Percentiles rank a stretch among this genome's conserved stretches.
Conservation (phyloP, 2,888 invertebrate genomes). For the Eupeodes latifasciatus region DNA sequence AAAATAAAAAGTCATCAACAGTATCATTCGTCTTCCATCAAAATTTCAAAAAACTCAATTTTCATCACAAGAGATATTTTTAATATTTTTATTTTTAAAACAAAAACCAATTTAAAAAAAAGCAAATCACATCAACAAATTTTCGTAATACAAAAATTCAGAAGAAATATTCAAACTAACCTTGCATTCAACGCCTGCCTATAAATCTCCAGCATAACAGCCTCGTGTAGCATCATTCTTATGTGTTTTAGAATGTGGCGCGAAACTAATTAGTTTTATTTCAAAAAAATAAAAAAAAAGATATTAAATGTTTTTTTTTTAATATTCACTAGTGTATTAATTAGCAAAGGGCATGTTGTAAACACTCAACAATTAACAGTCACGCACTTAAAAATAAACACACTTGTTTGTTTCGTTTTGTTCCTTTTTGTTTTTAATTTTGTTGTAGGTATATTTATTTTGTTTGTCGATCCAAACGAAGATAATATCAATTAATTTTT, state of each 20-base stretch:
- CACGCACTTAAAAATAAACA: slow-evolving; percentile 46
- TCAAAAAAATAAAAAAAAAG: background rate
- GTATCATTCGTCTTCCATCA: slow-evolving; percentile 23
- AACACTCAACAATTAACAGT: slow-evolving; percentile 36
- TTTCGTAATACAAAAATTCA: background rate
- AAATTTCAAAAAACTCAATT: slow-evolving; percentile 9
- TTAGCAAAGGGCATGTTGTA: slow-evolving; percentile 27
- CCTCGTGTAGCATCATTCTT: slow-evolving; percentile 85
- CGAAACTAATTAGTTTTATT: slow-evolving; percentile 58
- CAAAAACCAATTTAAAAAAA: slow-evolving; percentile 3
- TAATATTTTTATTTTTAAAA: slow-evolving; percentile 28
- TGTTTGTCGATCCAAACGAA: slow-evolving; percentile 10
- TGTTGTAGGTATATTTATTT: background rate
- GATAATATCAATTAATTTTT: slow-evolving; percentile 46
- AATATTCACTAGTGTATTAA: slow-evolving; percentile 25
- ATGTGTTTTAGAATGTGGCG: slow-evolving; percentile 39
- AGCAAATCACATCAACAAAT: slow-evolving; percentile 19
- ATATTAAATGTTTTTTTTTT: background rate
- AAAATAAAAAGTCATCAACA: slow-evolving; percentile 15
- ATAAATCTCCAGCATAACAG: slow-evolving; percentile 85
- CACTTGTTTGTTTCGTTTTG: slow-evolving; percentile 22
- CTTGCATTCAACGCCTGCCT: slow-evolving; percentile 84
- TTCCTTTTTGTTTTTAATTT: slow-evolving; percentile 6
- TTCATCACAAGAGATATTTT: background rate
- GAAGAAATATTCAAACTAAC: slow-evolving; percentile 78